These are phyloP conservation scores for Mormyrus proboscirostris DNA, from an alignment of 2,797 vertebrate genomes.

Conservation along the genomic window DNA sequence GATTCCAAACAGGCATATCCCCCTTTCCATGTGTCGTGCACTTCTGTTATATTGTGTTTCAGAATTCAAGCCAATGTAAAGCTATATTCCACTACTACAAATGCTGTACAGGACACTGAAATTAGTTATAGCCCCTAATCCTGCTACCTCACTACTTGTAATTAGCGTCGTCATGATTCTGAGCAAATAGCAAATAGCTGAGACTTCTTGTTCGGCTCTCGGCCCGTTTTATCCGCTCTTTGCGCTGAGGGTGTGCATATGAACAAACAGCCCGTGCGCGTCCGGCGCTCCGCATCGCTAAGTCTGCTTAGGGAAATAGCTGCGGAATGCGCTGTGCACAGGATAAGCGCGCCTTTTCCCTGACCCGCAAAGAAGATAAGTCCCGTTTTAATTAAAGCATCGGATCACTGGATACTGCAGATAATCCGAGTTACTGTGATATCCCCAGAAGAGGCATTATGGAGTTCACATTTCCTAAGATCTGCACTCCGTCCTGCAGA, in stretches of 20 bases:
- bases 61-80: not conserved
- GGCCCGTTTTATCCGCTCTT: constrained; percentile 14
- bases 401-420: constrained; percentile 32
- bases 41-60: not conserved
- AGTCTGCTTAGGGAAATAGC: constrained; percentile 32
- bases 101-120: not conserved
- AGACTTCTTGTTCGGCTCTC: not conserved
- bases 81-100: not conserved
- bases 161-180: constrained; percentile 16
- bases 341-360: constrained; percentile 24
- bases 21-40: not conserved
- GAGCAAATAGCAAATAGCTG: not conserved
- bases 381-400: constrained; percentile 49
- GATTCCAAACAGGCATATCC: not conserved
- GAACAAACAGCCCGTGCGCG: constrained; percentile 1
- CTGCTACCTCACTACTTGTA: constrained; percentile 11
- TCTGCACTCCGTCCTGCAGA: not conserved
- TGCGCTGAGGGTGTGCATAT: constrained; percentile 15
- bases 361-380: constrained; percentile 41
- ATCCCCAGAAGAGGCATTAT: constrained; percentile 40
- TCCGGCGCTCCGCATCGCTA: constrained; percentile 30
- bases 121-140: constrained; percentile 14
- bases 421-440: constrained; percentile 45
- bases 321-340: constrained; percentile 22
- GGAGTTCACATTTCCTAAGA: constrained; percentile 36